A percentile compares a stretch with the other conserved stretches of the same genome.
phyloP scores from a whole-genome alignment of 2,113 vertebrate species.

The Ginglymostoma cirratum region DNA sequence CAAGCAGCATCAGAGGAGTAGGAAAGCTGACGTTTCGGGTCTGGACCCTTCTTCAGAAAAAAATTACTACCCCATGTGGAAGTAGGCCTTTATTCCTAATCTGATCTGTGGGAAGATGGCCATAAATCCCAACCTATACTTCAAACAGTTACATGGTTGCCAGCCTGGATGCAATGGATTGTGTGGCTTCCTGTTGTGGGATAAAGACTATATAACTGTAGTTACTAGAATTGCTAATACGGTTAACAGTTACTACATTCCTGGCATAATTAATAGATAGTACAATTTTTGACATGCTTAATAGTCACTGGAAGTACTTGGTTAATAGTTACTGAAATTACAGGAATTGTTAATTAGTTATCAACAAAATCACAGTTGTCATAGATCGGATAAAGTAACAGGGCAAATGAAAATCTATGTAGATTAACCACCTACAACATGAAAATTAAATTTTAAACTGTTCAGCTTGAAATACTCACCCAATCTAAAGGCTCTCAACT shows the following conservation, averaged over 20 bases:
- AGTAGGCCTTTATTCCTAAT: not conserved
- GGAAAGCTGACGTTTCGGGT: no score
- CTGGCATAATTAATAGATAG: not conserved
- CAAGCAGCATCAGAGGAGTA: no score
- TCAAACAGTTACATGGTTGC: not conserved
- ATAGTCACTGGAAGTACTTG: not conserved
- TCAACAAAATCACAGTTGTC: not conserved
- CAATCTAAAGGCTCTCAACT: slow-evolving; percentile 52
- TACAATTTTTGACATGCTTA: not conserved
- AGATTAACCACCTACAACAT: not conserved
- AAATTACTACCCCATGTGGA: not conserved
- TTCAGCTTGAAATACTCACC: slow-evolving; percentile 52
- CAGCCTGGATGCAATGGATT: not conserved
- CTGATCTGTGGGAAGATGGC: not conserved
- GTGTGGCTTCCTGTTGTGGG: not conserved
- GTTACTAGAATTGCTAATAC: not conserved
- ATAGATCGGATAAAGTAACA: not conserved
- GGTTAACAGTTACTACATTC: not conserved
- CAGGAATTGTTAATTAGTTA: not conserved
- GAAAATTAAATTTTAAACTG: not conserved
- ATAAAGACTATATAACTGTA: no score
- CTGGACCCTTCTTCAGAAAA: not conserved
- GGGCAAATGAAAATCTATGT: no score
- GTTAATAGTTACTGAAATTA: not conserved
- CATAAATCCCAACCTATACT: not conserved